Conservation (phyloP, 2,113 vertebrate genomes). For the Pterocles orientalis region DNA sequence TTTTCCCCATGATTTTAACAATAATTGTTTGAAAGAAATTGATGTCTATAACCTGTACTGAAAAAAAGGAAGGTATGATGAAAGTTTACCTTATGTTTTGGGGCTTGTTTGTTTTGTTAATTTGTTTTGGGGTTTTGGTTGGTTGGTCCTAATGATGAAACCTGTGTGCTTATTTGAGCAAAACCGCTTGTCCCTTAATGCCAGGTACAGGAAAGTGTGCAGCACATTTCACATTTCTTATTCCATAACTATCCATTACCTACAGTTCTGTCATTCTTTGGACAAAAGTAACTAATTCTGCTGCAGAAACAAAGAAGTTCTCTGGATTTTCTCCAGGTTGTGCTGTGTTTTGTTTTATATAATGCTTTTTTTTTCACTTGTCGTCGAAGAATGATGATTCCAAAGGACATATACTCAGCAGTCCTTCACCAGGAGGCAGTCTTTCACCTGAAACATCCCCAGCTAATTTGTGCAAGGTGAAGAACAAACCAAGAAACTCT, state of each 20-base stretch:
- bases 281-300: background rate
- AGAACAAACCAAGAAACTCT: constrained; percentile 67
- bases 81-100: background rate
- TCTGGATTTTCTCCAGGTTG: background rate
- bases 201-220: background rate
- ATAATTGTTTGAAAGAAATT: background rate
- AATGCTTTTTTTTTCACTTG: background rate
- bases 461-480: constrained; percentile 52
- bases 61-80: accelerated
- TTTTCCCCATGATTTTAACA: background rate
- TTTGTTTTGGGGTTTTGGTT: background rate
- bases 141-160: background rate
- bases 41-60: background rate
- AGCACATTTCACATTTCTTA: background rate
- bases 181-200: background rate
- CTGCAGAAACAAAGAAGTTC: background rate
- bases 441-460: constrained; percentile 14
- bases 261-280: background rate
- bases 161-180: background rate
- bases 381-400: constrained; percentile 62
- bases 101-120: background rate
- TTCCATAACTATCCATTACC: accelerated
- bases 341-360: background rate
- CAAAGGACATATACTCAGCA: background rate
- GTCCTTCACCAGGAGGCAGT: constrained; percentile 9